Evolutionary conservation across 2,113 vertebrate species (phyloP).

Genomic region (Anthoscopus minutus): DNA sequence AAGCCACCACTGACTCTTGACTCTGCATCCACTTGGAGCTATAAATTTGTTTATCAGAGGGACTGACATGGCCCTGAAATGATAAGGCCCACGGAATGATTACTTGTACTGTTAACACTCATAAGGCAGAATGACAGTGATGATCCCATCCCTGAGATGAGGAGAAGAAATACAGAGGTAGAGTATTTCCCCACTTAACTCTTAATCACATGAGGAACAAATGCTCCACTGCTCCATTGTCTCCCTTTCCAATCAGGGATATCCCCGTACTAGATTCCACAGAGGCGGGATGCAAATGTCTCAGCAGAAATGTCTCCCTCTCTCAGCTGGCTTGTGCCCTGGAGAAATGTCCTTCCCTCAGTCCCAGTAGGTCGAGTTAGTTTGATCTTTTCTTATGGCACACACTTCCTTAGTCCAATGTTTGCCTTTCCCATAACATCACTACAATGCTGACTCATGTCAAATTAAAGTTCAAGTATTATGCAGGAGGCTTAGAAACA

Average conservation of each 20-base stretch:
- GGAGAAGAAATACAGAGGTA: background rate
- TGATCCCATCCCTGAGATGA: background rate
- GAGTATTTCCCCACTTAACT: background rate
- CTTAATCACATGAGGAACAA: background rate
- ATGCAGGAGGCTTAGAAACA: background rate
- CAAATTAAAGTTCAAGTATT: background rate
- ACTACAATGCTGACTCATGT: background rate
- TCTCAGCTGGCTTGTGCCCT: background rate
- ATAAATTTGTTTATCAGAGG: background rate
- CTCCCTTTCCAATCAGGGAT: background rate
- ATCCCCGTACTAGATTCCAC: rapidly evolving
- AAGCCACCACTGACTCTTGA: background rate
- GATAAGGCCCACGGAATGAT: background rate
- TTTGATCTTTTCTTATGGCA: background rate
- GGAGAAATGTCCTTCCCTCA: background rate
- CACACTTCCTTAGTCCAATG: background rate
- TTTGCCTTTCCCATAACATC: background rate
- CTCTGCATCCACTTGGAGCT: background rate
- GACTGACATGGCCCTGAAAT: background rate
- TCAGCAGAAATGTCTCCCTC: background rate
- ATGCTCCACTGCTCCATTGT: background rate
- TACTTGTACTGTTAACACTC: background rate
- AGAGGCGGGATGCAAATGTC: background rate
- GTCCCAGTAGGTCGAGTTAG: background rate
- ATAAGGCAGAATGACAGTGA: background rate